Conservation (phyloP, 92 coral and sea anemone species). For the Zoanthus solanderi region DNA sequence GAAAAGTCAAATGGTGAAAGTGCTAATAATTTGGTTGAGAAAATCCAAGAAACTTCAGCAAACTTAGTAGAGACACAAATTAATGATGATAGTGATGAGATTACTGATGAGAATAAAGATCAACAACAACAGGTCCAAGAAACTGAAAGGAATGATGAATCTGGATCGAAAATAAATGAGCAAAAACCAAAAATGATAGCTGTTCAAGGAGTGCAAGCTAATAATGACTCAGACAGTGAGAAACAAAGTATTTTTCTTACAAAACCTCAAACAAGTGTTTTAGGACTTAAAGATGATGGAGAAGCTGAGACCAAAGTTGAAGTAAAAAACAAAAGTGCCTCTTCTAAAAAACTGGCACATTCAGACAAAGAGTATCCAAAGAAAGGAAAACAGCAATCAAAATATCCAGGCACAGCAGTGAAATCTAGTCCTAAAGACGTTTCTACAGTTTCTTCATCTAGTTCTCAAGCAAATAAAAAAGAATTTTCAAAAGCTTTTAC, state of each 20-base stretch:
- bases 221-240: conserved; percentile 27
- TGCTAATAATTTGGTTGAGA: conserved; percentile 11
- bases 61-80: conserved; percentile 14
- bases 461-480: neutral
- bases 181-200: neutral
- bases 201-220: neutral
- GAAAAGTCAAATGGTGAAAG: conserved; percentile 11
- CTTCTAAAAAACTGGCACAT: neutral
- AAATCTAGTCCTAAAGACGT: conserved; percentile 23
- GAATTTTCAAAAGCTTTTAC: neutral
- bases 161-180: neutral
- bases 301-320: neutral
- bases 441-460: conserved; percentile 1
- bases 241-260: conserved; percentile 11
- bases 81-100: conserved; percentile 29
- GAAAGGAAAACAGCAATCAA: conserved; percentile 3
- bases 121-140: neutral
- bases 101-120: neutral
- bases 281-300: conserved; percentile 17
- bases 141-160: neutral
- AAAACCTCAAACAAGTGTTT: conserved; percentile 36
- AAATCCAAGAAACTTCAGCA: conserved; percentile 11
- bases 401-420: conserved; percentile 53
- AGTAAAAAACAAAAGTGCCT: neutral
- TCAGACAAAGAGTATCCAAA: neutral